A percentile compares a stretch with the other conserved stretches of the same genome.
Conservation (phyloP, 2,797 vertebrate genomes). For the Argentina silus region DNA sequence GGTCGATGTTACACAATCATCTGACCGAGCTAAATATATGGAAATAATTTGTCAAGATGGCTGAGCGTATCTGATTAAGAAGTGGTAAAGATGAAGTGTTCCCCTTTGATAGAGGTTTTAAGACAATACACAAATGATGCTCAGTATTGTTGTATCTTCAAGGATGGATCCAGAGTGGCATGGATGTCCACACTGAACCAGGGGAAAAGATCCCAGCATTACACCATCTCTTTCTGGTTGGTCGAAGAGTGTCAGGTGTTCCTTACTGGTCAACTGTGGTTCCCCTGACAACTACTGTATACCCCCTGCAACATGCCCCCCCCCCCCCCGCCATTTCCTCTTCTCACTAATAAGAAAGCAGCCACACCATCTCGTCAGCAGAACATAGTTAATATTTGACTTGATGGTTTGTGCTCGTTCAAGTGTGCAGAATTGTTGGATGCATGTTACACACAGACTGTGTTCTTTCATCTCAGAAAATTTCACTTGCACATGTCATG, state of each 20-base stretch:
- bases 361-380: slow-evolving; percentile 59
- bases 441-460: slow-evolving; percentile 23
- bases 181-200: slow-evolving; percentile 9
- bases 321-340: slow-evolving; percentile 27
- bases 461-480: not conserved
- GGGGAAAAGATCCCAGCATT: slow-evolving; percentile 28
- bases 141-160: not conserved
- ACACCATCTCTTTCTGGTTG: slow-evolving; percentile 57
- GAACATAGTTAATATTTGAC: slow-evolving; percentile 83
- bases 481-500: too few relatives aligned
- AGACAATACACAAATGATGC: not conserved
- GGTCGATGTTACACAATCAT: slow-evolving; percentile 10
- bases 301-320: slow-evolving; percentile 40
- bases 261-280: slow-evolving; percentile 55
- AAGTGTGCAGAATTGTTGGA: slow-evolving; percentile 29
- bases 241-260: slow-evolving; percentile 38
- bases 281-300: slow-evolving; percentile 59
- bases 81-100: not conserved
- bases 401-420: slow-evolving; percentile 35
- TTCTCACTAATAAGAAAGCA: slow-evolving; percentile 71
- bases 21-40: not conserved
- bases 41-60: not conserved
- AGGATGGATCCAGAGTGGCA: slow-evolving; percentile 13
- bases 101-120: not conserved
- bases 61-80: not conserved